A percentile compares a stretch with the other conserved stretches of the same genome.
Evolutionary conservation across 2,888 invertebrate species (phyloP).

Genomic region (Drosophila melanosoma): DNA sequence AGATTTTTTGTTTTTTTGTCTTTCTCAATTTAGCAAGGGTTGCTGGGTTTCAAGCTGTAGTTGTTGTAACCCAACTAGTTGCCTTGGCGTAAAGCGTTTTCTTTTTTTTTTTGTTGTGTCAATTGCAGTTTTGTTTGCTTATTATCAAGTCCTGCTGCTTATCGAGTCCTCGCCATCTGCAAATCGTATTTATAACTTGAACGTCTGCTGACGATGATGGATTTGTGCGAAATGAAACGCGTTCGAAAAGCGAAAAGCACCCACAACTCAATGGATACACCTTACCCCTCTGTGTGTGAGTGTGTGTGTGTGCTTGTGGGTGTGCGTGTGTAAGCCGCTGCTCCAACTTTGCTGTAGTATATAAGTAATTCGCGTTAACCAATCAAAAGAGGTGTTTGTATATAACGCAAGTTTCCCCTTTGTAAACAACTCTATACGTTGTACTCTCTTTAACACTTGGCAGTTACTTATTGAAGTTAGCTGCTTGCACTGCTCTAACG

Average conservation of each 20-base stretch:
- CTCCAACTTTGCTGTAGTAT: slow-evolving; percentile 13
- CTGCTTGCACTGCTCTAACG: slow-evolving; percentile 32
- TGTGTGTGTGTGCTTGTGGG: not conserved
- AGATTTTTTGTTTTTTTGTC: not conserved
- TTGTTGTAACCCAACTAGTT: slow-evolving; percentile 2
- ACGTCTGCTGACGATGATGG: slow-evolving; percentile 74
- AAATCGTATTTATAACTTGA: slow-evolving; percentile 16
- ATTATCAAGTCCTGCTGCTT: slow-evolving; percentile 27
- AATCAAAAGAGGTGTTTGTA: slow-evolving; percentile 40
- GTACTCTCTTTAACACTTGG: slow-evolving; percentile 24
- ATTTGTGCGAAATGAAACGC: slow-evolving; percentile 61
- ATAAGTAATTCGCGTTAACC: slow-evolving; percentile 36
- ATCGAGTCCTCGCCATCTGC: slow-evolving; percentile 38
- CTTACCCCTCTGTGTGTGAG: not conserved
- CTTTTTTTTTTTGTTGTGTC: not conserved
- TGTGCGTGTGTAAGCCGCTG: slow-evolving; percentile 3
- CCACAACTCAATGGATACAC: slow-evolving; percentile 27
- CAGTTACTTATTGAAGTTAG: rapidly evolving
- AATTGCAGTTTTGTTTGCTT: slow-evolving; percentile 3
- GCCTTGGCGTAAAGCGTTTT: not conserved
- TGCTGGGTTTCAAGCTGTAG: slow-evolving; percentile 12
- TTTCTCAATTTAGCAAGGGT: slow-evolving; percentile 26
- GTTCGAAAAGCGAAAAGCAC: slow-evolving; percentile 28
- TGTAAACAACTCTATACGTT: not conserved
- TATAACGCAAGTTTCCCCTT: slow-evolving; percentile 59